Base-by-base conservation (phyloP, 2,113 vertebrate genomes). In the Prinia subflava region DNA sequence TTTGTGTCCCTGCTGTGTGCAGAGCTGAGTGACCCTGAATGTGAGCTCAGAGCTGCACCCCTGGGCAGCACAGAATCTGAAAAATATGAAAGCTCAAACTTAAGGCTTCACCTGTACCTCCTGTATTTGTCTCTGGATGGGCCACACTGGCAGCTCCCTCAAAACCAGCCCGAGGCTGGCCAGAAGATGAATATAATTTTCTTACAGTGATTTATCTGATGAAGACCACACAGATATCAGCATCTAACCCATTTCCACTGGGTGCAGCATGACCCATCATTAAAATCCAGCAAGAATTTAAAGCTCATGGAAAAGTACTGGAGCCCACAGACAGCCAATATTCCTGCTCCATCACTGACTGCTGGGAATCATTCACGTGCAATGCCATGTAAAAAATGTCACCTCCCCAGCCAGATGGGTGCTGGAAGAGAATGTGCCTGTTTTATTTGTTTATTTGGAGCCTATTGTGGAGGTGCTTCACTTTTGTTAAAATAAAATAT, bases 281-380 rank as follows among this genome's bases (percentile, higher is more conserved):
- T 78, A 78, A 74, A 89, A 75, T 59, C 88, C 79, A 77, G 41
- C 14, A 42, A n/a, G 19, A 21, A 19, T 70, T 7, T 33, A 47
- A 60, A 12, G 35, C 47, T 59, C 7, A 27, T 23, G 76, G 83
- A 84, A 92, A 94, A 94, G 59, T 65, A 92, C 76, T 52, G 44
- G 55, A 81, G 42, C 5, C 37, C 21, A 27, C 0, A 59, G 35
- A 46, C 82, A 83, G 37, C 37, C 59, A 69, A 47, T 35, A 42
- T 47, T 69, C 35, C 55, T 79, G 42, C 59, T 65, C 85, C 39
- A 8, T 37, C 5, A 0, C 10, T 46, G 44, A 7, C 55, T 89
- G n/a, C 68, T 55, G 41, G 71, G 62, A 85, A 50, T 44, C 13
- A 1, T 20, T 64, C 30, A 57, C 0, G 0, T 57, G 42, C 37